Percentiles rank a stretch among this genome's conserved stretches.
phyloP scores from a whole-genome alignment of 2,888 invertebrate genomes.

The Sisyra nigra region DNA sequence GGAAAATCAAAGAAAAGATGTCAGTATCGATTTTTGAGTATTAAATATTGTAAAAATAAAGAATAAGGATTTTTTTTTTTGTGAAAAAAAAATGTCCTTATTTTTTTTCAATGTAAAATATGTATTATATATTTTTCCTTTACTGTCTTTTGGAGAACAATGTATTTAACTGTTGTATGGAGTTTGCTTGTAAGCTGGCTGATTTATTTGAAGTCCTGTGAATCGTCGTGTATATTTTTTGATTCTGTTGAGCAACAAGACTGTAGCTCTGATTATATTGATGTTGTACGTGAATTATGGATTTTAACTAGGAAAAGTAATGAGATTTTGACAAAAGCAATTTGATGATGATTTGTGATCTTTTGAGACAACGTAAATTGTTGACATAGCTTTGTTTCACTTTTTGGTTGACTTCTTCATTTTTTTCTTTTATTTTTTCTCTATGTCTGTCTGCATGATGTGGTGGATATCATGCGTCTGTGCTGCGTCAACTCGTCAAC shows the following conservation, averaged over 20 bases:
- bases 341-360: background rate
- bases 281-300: constrained; percentile 3
- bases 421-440: constrained; percentile 36
- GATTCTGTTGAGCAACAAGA: background rate
- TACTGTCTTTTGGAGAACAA: too few relatives aligned
- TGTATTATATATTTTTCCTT: too few relatives aligned
- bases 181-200: too few relatives aligned
- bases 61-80: too few relatives aligned
- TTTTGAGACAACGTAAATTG: background rate
- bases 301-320: background rate
- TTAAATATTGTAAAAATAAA: too few relatives aligned
- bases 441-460: constrained; percentile 38
- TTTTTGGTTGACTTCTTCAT: constrained; percentile 37
- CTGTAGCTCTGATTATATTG: constrained; percentile 9
- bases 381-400: constrained; percentile 16
- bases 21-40: too few relatives aligned
- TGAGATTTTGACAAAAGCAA: background rate
- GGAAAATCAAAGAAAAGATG: too few relatives aligned
- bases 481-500: constrained; percentile 12
- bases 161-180: too few relatives aligned
- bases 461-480: constrained; percentile 19
- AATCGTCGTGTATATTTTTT: too few relatives aligned
- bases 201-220: too few relatives aligned
- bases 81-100: too few relatives aligned
- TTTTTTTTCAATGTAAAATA: too few relatives aligned